These are phyloP conservation scores for Lethocerus indicus DNA, from an alignment of 1,140 invertebrate species.

Conservation along the genomic window DNA sequence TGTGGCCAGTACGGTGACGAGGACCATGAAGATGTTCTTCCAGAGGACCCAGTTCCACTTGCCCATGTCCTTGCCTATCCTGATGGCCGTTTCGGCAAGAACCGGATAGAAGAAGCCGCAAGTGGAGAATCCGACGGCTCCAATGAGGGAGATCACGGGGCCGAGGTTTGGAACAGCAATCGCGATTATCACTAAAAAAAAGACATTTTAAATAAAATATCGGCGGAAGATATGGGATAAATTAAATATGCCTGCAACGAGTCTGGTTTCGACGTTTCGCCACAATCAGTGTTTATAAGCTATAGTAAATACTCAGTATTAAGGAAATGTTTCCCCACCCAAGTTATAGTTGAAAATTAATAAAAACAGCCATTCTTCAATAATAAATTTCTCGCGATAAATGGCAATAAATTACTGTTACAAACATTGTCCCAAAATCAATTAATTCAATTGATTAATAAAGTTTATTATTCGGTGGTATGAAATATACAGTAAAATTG, in stretches of 20 bases:
- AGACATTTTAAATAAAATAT: slow-evolving; percentile 22
- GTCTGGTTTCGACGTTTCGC: background rate
- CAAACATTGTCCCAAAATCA: background rate
- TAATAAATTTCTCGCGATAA: background rate
- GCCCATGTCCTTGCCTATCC: slow-evolving; percentile 12
- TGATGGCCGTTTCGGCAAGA: slow-evolving; percentile 30
- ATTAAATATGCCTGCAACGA: background rate
- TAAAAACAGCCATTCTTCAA: background rate
- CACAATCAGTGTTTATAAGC: background rate
- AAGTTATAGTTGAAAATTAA: background rate
- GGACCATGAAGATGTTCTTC: slow-evolving; percentile 13
- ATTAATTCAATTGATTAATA: background rate
- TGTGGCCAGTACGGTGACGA: slow-evolving; percentile 41
- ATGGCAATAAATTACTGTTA: background rate
- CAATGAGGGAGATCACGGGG: slow-evolving; percentile 43
- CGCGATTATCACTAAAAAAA: slow-evolving; percentile 27
- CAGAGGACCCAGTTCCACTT: slow-evolving; percentile 10
- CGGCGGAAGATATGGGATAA: background rate
- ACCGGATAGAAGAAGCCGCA: slow-evolving; percentile 45
- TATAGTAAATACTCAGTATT: background rate
- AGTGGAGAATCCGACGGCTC: slow-evolving; percentile 37
- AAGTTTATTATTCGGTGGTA: background rate
- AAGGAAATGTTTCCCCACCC: background rate
- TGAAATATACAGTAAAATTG: background rate
- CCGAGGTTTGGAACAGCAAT: slow-evolving; percentile 38